Evolutionary conservation across 1,140 invertebrate genomes (phyloP).

Genomic region (Ceratosolen fusciceps): DNA sequence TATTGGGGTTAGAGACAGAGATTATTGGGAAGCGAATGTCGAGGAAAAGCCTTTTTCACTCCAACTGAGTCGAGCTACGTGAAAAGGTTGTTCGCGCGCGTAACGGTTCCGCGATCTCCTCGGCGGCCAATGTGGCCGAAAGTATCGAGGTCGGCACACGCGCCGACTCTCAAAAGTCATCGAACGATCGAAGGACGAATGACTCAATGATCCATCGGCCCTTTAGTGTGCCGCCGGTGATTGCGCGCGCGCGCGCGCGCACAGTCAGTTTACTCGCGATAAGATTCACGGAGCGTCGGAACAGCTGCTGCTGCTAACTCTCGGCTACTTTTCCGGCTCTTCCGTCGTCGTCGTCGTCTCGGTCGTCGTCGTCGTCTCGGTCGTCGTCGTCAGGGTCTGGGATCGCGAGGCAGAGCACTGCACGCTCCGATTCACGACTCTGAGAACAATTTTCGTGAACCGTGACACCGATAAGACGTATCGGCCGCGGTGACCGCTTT

Average conservation of each 20-base stretch:
- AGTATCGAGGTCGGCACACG: too few species aligned
- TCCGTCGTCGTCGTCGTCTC: not conserved
- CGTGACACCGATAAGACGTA: slow-evolving; percentile 45
- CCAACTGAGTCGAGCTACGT: too few species aligned
- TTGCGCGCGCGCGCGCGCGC: not conserved
- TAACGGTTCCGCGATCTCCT: too few species aligned
- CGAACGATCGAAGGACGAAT: slow-evolving; percentile 18
- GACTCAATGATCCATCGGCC: slow-evolving; percentile 25
- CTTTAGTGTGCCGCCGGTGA: not conserved
- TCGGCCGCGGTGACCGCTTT: not conserved
- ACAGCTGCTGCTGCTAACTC: not conserved
- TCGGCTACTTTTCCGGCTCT: not conserved
- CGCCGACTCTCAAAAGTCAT: slow-evolving; percentile 5
- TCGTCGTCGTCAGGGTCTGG: not conserved
- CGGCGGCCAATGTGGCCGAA: not conserved
- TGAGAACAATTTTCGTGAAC: slow-evolving; percentile 44
- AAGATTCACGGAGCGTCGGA: not conserved
- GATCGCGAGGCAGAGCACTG: not conserved
- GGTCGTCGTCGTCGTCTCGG: too few species aligned
- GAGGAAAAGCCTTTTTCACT: too few species aligned
- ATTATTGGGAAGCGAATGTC: too few species aligned
- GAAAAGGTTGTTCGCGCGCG: too few species aligned
- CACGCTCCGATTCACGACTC: slow-evolving; percentile 42
- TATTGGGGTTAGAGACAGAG: too few species aligned
- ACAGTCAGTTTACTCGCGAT: not conserved